Percentiles rank a stretch among this genome's conserved stretches.
Conservation (phyloP, 1,140 invertebrate species). For the Agrilus planipennis region DNA sequence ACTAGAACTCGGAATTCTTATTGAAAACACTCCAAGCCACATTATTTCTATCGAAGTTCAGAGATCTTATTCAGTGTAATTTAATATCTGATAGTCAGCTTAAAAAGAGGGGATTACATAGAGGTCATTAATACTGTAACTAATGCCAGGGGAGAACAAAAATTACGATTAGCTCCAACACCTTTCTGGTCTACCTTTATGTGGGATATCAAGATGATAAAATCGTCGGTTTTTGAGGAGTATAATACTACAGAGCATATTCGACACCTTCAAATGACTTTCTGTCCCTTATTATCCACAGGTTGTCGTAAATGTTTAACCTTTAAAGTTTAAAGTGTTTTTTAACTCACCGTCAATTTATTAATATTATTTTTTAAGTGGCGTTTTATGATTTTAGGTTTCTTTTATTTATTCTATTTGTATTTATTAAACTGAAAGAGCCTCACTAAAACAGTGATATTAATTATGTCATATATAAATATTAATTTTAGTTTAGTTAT, state of each 20-base stretch:
- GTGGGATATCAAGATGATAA: conserved; percentile 73
- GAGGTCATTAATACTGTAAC: conserved; percentile 98
- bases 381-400: too few relatives aligned
- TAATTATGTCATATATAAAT: too few relatives aligned
- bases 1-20: conserved; percentile 72
- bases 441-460: too few relatives aligned
- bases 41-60: conserved; percentile 94
- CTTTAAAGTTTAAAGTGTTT: too few relatives aligned
- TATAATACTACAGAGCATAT: conserved; percentile 27
- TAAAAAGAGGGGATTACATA: conserved; percentile 84
- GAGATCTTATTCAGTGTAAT: conserved; percentile 69
- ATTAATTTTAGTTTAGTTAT: too few relatives aligned
- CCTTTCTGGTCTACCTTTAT: conserved; percentile 81
- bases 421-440: too few relatives aligned
- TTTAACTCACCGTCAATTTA: too few relatives aligned
- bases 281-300: conserved; percentile 46
- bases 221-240: conserved; percentile 46
- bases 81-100: conserved; percentile 78
- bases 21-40: conserved; percentile 85
- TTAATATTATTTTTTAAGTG: too few relatives aligned
- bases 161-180: conserved; percentile 85
- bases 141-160: conserved; percentile 84
- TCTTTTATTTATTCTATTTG: too few relatives aligned
- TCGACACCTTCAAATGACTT: conserved; percentile 22
- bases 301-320: conserved; percentile 35